Conservation (phyloP, 2,113 vertebrate species). For the Oophaga pumilio region DNA sequence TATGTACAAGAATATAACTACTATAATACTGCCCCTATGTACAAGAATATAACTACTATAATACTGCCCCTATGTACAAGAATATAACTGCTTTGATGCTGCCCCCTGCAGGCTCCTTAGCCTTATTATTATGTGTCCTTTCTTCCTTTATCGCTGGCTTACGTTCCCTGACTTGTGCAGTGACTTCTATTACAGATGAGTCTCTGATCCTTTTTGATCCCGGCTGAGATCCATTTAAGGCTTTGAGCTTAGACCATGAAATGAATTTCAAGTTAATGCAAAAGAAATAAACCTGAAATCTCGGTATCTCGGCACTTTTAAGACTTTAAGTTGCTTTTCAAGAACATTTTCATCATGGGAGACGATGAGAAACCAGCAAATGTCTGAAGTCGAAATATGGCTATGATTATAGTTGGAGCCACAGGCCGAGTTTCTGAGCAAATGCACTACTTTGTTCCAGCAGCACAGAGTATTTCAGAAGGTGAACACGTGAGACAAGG, state of each 20-base stretch:
- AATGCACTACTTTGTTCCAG: too few relatives aligned
- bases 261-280: neutral
- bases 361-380: neutral
- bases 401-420: too few relatives aligned
- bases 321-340: constrained; percentile 1
- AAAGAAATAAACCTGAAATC: neutral
- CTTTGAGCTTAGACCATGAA: constrained; percentile 11
- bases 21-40: too few relatives aligned
- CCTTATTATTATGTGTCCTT: neutral
- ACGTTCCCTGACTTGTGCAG: neutral
- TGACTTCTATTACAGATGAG: constrained; percentile 18
- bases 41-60: too few relatives aligned
- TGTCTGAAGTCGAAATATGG: too few relatives aligned
- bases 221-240: neutral
- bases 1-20: too few relatives aligned
- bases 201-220: constrained; percentile 18
- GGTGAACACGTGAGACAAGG: too few relatives aligned
- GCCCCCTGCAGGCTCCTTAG: neutral
- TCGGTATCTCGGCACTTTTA: neutral
- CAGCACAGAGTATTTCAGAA: too few relatives aligned
- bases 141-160: neutral
- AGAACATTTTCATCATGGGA: neutral
- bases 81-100: neutral
- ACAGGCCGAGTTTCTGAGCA: too few relatives aligned
- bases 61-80: too few relatives aligned